phyloP scores from a whole-genome alignment of 2,797 vertebrate species.

The Euphonia xanthogaster region DNA sequence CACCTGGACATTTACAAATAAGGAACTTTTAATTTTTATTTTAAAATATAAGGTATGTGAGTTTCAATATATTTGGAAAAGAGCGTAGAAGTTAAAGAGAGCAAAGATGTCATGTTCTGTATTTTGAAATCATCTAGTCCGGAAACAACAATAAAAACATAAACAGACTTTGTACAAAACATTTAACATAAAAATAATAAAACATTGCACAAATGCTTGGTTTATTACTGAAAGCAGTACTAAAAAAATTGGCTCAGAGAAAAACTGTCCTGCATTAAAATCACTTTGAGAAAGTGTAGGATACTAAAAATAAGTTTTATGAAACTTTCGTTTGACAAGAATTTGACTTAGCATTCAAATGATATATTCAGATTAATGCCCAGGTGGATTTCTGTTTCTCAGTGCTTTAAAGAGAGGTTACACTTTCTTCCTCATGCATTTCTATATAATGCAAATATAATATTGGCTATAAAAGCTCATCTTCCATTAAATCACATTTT shows the following conservation, averaged over 20 bases:
- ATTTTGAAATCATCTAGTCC: neutral
- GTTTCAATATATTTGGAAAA: neutral
- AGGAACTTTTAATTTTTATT: neutral
- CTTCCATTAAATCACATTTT: neutral
- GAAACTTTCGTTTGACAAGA: neutral
- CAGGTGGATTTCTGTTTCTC: neutral
- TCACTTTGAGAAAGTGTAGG: neutral
- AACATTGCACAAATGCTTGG: neutral
- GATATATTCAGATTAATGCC: neutral
- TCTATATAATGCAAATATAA: neutral
- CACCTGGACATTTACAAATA: constrained; percentile 65
- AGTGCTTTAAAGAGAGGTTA: neutral
- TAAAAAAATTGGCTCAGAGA: neutral
- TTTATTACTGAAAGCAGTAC: neutral
- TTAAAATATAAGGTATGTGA: neutral
- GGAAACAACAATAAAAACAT: neutral
- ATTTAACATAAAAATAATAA: neutral
- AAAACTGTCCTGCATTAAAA: neutral
- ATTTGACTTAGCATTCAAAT: neutral
- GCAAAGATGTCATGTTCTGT: neutral
- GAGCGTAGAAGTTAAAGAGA: neutral
- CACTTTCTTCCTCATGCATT: neutral
- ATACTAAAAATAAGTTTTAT: neutral
- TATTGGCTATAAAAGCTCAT: neutral
- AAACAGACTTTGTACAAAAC: neutral